Conservation (phyloP, 2,888 invertebrate species). For the Mesorhabditis sp. region DNA sequence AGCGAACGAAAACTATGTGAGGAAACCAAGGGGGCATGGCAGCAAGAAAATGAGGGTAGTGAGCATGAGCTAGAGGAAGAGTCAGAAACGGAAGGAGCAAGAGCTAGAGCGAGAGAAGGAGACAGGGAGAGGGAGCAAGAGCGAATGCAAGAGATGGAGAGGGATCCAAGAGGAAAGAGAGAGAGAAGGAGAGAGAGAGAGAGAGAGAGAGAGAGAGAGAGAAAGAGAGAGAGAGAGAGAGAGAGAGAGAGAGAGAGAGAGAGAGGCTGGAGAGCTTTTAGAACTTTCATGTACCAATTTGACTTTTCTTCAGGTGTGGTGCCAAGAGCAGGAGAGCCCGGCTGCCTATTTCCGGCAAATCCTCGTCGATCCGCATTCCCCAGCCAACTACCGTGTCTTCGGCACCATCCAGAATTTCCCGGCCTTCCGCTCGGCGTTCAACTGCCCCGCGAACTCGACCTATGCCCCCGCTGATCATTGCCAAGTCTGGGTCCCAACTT, state of each 20-base stretch:
- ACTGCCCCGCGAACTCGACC: slow-evolving; percentile 40
- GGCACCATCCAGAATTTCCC: slow-evolving; percentile 53
- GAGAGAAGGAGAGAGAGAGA: not conserved
- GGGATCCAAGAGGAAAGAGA: not conserved
- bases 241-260: not conserved
- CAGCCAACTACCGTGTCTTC: slow-evolving; percentile 47
- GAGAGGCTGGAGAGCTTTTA: not conserved
- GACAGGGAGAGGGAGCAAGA: slow-evolving; percentile 21
- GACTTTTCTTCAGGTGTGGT: slow-evolving; percentile 37
- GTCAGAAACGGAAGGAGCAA: too few relatives aligned
- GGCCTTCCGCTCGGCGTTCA: slow-evolving; percentile 53
- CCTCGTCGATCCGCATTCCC: slow-evolving; percentile 48
- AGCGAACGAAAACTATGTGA: not conserved
- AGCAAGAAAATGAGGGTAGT: not conserved
- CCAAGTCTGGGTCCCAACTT: slow-evolving; percentile 44
- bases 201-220: not conserved
- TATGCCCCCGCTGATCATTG: slow-evolving; percentile 47
- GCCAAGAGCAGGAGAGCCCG: slow-evolving; percentile 28
- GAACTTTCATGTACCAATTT: not conserved
- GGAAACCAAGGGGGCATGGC: not conserved
- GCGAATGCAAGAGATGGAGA: not conserved
- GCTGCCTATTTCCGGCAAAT: slow-evolving; percentile 28
- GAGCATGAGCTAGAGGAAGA: too few relatives aligned
- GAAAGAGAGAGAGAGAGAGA: not conserved
- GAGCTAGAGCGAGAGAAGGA: too few relatives aligned